Evolutionary conservation across 2,113 vertebrate species (phyloP), one percentile per base, ranked within the genome.

Genomic region (Mugil cephalus): DNA sequence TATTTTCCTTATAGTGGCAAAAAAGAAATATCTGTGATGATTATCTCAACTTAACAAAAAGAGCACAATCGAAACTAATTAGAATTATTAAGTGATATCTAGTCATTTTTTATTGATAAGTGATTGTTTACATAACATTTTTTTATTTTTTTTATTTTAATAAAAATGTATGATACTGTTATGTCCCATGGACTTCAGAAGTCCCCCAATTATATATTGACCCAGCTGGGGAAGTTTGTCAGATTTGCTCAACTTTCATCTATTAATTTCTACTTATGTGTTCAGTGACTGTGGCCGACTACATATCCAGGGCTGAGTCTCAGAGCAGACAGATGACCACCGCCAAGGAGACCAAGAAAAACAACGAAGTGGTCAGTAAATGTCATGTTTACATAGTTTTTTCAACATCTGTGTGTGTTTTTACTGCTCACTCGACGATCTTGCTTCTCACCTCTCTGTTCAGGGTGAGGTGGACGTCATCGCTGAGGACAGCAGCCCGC

Each of bases 251-350:
- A 19, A 17, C 42, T 18, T 50, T 48, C 7, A 11, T 30, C 30
- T 11, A n/a, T 11, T 15, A 45, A 7, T 12, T 36, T 56, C 53
- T 42, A 3, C 87, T 92, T 87, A 85, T 85, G 82, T 89, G 88
- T 48, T 4, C 92, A 98, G 98, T 99, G 90, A 98, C 97, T 50
- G 98, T 99, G 93, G 98, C 98, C 61, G 98, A 99, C 94, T 99
- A 97, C 94, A 99, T 99, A 95, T 99, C 98, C 91, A 95, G 98
- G 88, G 96, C 98, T 83, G 98, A 99, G 84, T 99, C 98, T 91
- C 95, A 99, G 85, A 99, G 98, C 93, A 95, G 98, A 93, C 96
- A 98, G 95, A 93, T 92, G 93, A 94, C 90, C 75, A 90, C 94
- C 75, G 90, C 94, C 74, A 96, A 94, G 93, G 97, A 98, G 74